Percentiles rank a stretch among this genome's conserved stretches.
phyloP scores from a whole-genome alignment of 2,888 invertebrate species.

The Lepidochrysops patricia region DNA sequence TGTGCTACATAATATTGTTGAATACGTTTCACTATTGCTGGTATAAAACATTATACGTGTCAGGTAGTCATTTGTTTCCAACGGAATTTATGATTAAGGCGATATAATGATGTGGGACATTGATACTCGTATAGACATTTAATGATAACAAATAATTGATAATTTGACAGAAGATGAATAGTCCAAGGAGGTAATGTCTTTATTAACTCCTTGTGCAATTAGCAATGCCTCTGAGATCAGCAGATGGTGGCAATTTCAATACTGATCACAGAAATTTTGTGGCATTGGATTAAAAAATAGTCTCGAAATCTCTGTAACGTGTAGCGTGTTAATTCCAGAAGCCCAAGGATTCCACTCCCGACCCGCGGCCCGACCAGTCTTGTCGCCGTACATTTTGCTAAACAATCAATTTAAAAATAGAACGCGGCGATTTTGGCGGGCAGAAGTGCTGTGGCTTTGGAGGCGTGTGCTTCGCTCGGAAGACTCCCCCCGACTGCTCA shows the following conservation, averaged over 20 bases:
- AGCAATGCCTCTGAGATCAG: no score
- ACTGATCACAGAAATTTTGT: not conserved
- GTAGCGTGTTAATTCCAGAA: not conserved
- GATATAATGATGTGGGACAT: no score
- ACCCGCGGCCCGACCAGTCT: not conserved
- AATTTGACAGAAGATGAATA: no score
- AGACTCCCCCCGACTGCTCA: conserved; percentile 47
- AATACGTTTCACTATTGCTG: no score
- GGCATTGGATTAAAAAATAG: not conserved
- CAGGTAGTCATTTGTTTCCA: no score
- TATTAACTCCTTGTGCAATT: no score
- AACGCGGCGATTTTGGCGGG: conserved; percentile 13
- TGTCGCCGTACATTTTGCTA: conserved; percentile 42
- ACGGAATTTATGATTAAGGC: no score
- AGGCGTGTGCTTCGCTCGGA: conserved; percentile 61
- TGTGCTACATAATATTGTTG: no score
- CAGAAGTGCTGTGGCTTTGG: conserved; percentile 40
- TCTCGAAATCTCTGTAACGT: not conserved
- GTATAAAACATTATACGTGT: no score
- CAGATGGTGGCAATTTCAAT: not conserved
- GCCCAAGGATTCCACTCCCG: not conserved
- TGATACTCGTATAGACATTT: no score
- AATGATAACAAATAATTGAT: no score
- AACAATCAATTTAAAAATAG: conserved; percentile 62
- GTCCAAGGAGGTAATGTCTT: no score